These are phyloP conservation scores for Sciurus niger DNA, from an alignment of 2,113 vertebrate species.

Conservation along the genomic window DNA sequence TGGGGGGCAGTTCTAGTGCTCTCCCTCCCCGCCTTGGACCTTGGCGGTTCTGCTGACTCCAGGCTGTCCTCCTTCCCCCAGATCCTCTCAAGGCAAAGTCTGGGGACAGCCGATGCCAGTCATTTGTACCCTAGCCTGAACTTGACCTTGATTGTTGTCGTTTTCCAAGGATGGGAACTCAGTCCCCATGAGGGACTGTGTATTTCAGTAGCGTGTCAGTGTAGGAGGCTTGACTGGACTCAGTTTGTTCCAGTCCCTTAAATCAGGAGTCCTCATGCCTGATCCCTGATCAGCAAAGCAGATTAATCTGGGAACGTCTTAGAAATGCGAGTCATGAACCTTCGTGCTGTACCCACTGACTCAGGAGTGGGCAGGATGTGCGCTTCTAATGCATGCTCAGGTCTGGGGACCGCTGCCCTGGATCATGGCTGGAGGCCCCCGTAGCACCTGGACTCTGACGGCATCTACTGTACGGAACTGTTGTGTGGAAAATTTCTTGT, in stretches of 20 bases:
- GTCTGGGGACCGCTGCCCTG: background rate
- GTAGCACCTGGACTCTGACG: background rate
- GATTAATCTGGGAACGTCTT: background rate
- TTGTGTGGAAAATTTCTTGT: background rate
- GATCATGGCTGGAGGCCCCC: too few species aligned
- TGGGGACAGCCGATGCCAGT: background rate
- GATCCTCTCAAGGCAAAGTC: background rate
- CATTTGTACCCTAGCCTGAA: background rate
- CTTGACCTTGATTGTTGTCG: background rate
- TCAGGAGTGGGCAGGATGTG: background rate
- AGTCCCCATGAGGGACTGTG: background rate
- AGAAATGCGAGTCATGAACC: background rate
- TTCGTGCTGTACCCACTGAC: background rate
- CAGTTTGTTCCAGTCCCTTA: fast-evolving
- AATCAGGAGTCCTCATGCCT: background rate
- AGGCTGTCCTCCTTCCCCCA: background rate
- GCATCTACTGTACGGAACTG: background rate
- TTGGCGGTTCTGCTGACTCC: background rate
- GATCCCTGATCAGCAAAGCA: background rate
- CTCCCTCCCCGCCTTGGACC: fast-evolving
- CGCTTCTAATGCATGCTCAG: background rate
- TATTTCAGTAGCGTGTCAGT: background rate
- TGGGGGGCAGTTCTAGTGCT: background rate
- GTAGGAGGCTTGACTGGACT: background rate
- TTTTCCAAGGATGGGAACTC: background rate